Percentiles rank a stretch among this genome's conserved stretches.
These are phyloP conservation scores for Sporophila hypoxantha DNA, from an alignment of 2,113 vertebrate species.

Conservation along the genomic window DNA sequence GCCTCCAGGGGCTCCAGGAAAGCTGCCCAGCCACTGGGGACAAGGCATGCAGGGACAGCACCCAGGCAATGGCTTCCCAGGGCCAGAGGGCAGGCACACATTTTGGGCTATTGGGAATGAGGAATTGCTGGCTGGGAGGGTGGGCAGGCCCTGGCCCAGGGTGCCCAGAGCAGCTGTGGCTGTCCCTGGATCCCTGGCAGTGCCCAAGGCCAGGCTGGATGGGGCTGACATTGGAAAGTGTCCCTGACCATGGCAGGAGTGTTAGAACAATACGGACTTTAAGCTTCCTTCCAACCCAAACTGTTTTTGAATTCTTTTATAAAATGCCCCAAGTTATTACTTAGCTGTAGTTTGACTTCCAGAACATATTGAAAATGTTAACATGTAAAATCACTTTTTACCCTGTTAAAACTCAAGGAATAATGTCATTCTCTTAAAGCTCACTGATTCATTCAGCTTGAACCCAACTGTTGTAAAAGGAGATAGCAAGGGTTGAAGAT, in stretches of 20 bases:
- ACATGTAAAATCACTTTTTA: background rate
- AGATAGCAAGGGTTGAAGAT: background rate
- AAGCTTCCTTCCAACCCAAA: background rate
- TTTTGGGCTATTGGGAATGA: background rate
- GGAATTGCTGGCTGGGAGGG: background rate
- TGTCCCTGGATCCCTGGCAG: background rate
- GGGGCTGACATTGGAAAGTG: fast-evolving
- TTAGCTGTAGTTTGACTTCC: background rate
- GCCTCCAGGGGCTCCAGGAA: background rate
- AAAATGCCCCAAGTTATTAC: background rate
- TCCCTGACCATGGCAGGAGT: background rate
- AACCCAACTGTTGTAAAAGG: background rate
- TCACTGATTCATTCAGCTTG: background rate
- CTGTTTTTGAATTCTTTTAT: background rate
- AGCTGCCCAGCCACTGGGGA: background rate
- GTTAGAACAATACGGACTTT: background rate
- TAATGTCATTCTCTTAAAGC: background rate
- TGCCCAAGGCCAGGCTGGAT: background rate
- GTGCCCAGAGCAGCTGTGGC: background rate
- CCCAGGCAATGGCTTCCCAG: too few relatives aligned
- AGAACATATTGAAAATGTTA: background rate
- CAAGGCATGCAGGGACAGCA: too few relatives aligned
- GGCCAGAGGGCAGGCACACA: background rate
- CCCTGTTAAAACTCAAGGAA: background rate
- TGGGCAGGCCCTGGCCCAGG: background rate